These are phyloP conservation scores for Mesocricetus auratus DNA, from an alignment of 2,113 vertebrate genomes.

Conservation along the genomic window DNA sequence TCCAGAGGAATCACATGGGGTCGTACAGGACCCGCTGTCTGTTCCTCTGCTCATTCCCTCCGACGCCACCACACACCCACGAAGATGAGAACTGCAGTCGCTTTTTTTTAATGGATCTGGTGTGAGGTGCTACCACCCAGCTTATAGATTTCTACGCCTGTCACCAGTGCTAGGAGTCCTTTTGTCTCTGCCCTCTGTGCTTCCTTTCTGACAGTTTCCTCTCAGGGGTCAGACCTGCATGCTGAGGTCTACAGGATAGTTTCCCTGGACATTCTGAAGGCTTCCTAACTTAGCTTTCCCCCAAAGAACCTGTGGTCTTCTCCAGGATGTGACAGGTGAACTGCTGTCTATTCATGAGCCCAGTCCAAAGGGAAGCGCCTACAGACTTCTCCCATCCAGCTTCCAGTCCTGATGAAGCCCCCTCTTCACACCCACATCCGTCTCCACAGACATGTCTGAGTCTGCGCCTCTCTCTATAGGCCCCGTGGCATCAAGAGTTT, in stretches of 20 bases:
- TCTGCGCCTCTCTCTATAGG: not conserved
- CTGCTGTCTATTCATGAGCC: not conserved
- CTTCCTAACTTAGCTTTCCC: not conserved
- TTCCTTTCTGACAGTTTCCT: not conserved
- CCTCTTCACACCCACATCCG: not conserved
- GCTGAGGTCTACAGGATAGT: not conserved
- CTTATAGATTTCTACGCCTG: not conserved
- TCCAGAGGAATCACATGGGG: not conserved
- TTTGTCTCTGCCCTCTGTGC: not conserved
- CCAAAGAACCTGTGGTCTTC: not conserved
- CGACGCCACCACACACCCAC: not conserved
- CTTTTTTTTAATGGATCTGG: not conserved
- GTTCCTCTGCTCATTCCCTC: not conserved
- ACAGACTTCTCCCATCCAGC: not conserved
- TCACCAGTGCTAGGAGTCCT: not conserved
- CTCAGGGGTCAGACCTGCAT: not conserved
- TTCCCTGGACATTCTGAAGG: not conserved
- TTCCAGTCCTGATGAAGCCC: not conserved
- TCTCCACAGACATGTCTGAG: not conserved
- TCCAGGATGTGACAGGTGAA: not conserved
- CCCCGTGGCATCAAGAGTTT: not conserved
- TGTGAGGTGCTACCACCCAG: no score
- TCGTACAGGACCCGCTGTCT: not conserved
- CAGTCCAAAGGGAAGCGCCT: not conserved
- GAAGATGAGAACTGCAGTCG: not conserved